Base-by-base conservation (phyloP, 2,113 vertebrate species). In the Pardalotus punctatus region DNA sequence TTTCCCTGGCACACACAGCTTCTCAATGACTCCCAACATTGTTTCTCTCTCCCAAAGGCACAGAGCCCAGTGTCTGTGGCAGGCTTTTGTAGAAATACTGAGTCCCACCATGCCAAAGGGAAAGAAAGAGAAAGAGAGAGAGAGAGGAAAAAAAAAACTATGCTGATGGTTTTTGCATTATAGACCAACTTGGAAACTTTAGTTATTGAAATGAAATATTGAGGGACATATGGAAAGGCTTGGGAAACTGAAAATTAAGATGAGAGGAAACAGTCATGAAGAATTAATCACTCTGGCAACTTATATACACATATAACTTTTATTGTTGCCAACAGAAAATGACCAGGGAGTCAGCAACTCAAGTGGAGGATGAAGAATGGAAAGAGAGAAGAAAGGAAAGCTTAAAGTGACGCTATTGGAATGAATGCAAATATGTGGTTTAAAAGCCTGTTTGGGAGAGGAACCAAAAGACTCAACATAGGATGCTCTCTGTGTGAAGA, bases 1-100 rank as follows among this genome's bases (percentile, higher is more conserved):
- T 92, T 97, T 94, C 92, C 86, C 80, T 96, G 94, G 94, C 94
- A 88, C 65, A 67, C 69, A 89, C n/a, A 90, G 28, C 53, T 94
- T 94, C 64, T 72, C 79, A 95, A 31, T 93, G 80, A 84, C 48
- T 95, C 80, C 69, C 81, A 74, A 70, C 19, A 57, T 88, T 85
- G 81, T 90, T 91, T 91, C 54, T 58, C 21, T 76, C 66, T 89
- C 69, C 38, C 73, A 79, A 74, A 95, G 95, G 94, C 96, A 96
- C 62, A 86, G 65, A 89, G 81, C 93, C 91, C 94, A 95, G 57
- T 1, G 61, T 64, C 70, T 94, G 80, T 76, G 57, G 80, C 65
- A 94, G 57, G 20, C 57, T 81, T 95, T 94, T 94, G 77, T 64
- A 87, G 78, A 88, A 91, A 77, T 84, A 74, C 58, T 83, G 60